Base-by-base conservation (phyloP, 1,140 invertebrate species). In the Heliconius eleuchia region DNA sequence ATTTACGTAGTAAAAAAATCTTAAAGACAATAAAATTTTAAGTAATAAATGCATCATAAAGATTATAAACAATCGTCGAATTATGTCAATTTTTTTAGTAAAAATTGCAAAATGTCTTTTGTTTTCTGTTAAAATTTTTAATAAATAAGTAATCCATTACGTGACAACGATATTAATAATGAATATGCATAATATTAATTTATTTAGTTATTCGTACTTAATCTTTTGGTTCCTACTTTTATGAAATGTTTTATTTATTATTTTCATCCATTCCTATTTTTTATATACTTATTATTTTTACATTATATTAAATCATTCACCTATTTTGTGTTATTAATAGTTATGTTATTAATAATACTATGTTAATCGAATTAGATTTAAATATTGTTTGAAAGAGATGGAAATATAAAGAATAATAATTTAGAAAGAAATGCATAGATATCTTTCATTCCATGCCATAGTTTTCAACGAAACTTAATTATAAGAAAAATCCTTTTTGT, bases 381-480 rank as follows among this genome's bases (percentile, higher is more conserved):
- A 52, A 19, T 66, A 27, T 11, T 66, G 60, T 66, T 27, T 27
- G 60, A 66, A 30, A 66, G 60, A 66, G 60, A 66, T 16, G 30
- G 60, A 66, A 13, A 13, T 66, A 66, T 66, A 66, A 13, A 66
- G 60, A 66, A 66, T 23, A 66, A 66, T 66, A 23, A 16, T 3
- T 66, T 66, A 66, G 60, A 30, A 66, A 66, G 60, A 66, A 23
- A 66, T 66, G 27, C 55, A 39, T 73, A 7, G 39, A 73, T 73
- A 72, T 39, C 39, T n/a, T 37, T 72, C 34, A 72, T 60, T 60
- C 30, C 55, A 78, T 66, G 77, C 77, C 77, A 73, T 78, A 73
- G 5, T 55, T 42, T 27, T 72, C 77, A 79, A 79, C 77, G 77
- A 79, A 78, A 46, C 57, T 52, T 66, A 66, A 66, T 66, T 30